Base-by-base conservation (phyloP, 2,113 vertebrate species). In the Phainopepla nitens region DNA sequence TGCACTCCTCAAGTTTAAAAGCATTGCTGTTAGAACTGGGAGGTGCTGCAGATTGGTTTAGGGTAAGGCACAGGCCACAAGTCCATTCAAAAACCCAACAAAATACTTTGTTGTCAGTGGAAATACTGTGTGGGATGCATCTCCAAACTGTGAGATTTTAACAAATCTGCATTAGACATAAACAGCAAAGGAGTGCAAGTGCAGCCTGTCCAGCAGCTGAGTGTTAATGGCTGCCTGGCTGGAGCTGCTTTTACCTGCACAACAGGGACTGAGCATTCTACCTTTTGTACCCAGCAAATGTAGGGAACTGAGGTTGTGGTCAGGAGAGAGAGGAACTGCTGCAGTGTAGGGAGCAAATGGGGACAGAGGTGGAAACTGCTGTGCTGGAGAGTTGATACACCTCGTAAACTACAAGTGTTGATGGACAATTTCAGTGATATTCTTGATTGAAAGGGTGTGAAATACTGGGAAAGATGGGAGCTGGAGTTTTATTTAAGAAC, bases 131-230 rank as follows among this genome's bases (percentile, higher is more conserved):
- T 92, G 61, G 75, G 76, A 42, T n/a, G 29, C 31, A 25, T 17
- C 36, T 75, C 66, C 71, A 56, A 58, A 35, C 25, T 3, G 27
- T 39, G 57, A 71, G 73, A 24, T 60, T 78, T 64, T 76, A 56
- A 42, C 39, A 58, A 50, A 22, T 22, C 49, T 51, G 23, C 1
- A 0, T 57, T 41, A 28, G 12, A 25, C 21, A 1, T 5, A 10
- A 79, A 41, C 16, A 76, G 62, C 49, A 45, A 58, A 86, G 82
- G 44, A 44, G 44, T 15, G 9, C 4, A 27, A 47, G 39, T 50
- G 51, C 61, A 82, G 47, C 57, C n/a, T 80, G 47, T 35, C 22
- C 66, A 50, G 79, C 47, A 62, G 76, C 82, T 79, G 75, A 56
- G 49, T 8, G 25, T 18, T 27, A 47, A 31, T 61, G 71, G 47